phyloP scores from a whole-genome alignment of 1,140 invertebrate genomes.

The Uloborus diversus region DNA sequence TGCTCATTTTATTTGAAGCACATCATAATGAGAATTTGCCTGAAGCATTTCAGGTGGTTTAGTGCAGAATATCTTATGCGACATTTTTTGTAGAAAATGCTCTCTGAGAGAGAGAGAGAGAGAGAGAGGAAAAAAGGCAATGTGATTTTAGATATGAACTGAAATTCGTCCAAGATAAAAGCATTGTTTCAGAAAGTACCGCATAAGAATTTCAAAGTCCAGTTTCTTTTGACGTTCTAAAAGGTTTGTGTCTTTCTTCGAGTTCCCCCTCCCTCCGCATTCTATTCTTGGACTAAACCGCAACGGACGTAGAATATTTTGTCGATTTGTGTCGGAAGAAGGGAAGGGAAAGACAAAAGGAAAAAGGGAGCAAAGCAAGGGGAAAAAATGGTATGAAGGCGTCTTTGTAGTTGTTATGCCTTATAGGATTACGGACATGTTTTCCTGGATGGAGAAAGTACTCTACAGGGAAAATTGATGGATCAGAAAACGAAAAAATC shows the following conservation, averaged over 20 bases:
- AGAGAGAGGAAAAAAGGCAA: no score
- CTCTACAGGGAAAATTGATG: constrained; percentile 48
- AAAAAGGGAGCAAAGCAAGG: not conserved
- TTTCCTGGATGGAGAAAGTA: constrained; percentile 18
- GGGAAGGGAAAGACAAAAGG: not conserved
- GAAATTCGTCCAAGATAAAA: no score
- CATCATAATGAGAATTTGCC: no score
- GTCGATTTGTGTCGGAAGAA: not conserved
- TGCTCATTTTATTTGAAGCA: no score
- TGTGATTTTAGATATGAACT: no score
- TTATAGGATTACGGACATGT: constrained; percentile 55
- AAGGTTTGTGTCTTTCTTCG: not conserved
- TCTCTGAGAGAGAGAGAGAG: no score
- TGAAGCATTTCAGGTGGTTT: no score
- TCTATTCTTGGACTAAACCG: constrained; percentile 34
- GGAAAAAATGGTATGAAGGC: not conserved
- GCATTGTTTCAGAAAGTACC: constrained; percentile 37
- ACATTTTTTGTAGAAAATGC: no score
- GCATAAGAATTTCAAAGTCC: constrained; percentile 16
- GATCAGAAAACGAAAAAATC: constrained; percentile 9
- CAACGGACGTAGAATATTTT: constrained; percentile 15
- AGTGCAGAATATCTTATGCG: no score
- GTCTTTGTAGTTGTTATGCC: constrained; percentile 54
- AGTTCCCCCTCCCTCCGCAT: not conserved
- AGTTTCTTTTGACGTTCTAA: constrained; percentile 44